Conservation (phyloP, 2,113 vertebrate genomes). For the Tyto alba region DNA sequence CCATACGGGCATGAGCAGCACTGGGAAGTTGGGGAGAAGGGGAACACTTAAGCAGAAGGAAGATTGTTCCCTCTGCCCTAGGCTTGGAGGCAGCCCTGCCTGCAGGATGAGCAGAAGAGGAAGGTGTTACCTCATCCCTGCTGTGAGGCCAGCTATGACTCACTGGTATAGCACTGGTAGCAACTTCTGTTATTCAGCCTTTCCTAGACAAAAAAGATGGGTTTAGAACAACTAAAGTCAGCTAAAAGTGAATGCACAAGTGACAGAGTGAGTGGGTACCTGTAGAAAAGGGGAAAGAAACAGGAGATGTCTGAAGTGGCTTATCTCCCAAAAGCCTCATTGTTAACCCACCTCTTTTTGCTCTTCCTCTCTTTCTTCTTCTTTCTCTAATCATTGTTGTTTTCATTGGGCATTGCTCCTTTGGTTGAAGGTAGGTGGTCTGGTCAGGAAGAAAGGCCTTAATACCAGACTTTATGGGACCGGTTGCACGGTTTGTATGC, state of each 20-base stretch:
- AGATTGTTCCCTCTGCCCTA: neutral
- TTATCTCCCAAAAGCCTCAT: neutral
- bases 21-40: neutral
- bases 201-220: neutral
- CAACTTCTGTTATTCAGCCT: neutral
- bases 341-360: neutral
- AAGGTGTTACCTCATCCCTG: neutral
- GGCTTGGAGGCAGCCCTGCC: neutral
- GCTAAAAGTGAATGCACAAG: neutral
- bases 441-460: neutral
- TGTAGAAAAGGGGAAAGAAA: neutral
- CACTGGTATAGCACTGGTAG: neutral
- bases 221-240: neutral
- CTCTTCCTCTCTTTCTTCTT: neutral
- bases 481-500: neutral
- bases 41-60: neutral
- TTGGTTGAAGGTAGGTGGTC: neutral
- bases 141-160: neutral
- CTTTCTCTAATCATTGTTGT: neutral
- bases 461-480: neutral
- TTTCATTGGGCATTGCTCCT: neutral
- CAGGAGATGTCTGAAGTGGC: neutral
- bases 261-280: neutral
- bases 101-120: neutral
- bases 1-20: accelerated